Percentiles rank a stretch among this genome's conserved stretches.
These are phyloP conservation scores for Ceyx margarethae DNA, from an alignment of 2,113 vertebrate species.

Conservation along the genomic window DNA sequence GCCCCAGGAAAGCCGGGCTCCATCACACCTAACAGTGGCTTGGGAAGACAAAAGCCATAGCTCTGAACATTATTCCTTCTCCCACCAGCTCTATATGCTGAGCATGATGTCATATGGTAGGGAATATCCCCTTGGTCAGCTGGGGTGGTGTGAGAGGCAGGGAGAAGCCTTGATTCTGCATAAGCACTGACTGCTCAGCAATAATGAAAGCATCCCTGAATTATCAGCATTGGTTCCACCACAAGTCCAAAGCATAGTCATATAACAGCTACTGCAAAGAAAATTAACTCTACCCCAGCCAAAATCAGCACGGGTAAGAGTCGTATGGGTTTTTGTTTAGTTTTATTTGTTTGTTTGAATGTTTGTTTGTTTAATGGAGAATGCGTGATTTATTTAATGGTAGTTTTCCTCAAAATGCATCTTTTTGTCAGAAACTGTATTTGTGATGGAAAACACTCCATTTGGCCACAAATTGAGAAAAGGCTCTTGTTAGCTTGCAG, in stretches of 20 bases:
- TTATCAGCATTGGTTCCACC: neutral
- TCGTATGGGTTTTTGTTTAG: neutral
- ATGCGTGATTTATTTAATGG: neutral
- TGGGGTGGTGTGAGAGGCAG: neutral
- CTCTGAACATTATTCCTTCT: neutral
- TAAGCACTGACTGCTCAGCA: neutral
- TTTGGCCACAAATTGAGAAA: neutral
- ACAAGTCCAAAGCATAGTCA: neutral
- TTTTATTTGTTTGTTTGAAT: neutral
- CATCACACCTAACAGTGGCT: too few species aligned
- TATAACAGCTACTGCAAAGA: neutral
- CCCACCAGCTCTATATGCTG: neutral
- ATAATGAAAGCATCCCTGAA: neutral
- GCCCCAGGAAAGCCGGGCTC: neutral
- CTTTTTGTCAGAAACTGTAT: neutral
- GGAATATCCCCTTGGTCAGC: too few species aligned
- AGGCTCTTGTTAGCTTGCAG: neutral
- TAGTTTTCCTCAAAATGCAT: fast-evolving
- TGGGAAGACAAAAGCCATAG: neutral
- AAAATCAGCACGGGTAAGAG: neutral
- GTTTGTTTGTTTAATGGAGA: neutral
- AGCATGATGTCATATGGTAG: neutral
- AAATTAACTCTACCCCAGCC: neutral
- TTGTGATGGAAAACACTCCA: neutral
- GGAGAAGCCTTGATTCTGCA: neutral